A percentile compares a stretch with the other conserved stretches of the same genome.
These are phyloP conservation scores for Salvelinus fontinalis DNA, from an alignment of 2,113 vertebrate species.

Conservation along the genomic window DNA sequence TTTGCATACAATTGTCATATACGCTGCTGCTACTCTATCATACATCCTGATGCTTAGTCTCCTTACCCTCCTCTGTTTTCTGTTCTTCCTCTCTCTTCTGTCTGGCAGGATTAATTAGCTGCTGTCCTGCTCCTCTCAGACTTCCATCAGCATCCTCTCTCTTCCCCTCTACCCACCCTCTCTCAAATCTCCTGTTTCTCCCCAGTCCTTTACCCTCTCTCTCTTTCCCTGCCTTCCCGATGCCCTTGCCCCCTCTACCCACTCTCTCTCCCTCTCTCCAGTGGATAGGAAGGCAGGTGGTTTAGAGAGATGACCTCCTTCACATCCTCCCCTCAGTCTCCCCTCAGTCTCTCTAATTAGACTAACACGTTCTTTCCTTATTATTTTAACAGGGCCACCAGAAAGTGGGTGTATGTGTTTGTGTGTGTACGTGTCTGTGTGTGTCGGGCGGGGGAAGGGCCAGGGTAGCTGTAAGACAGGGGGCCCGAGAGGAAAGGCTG, in stretches of 20 bases:
- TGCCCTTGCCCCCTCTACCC: background rate
- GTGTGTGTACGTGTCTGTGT: background rate
- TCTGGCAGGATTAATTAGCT: conserved; percentile 40
- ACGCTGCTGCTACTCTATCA: no score
- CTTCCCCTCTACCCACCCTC: no score
- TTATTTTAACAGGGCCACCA: conserved; percentile 23
- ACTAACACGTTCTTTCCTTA: conserved; percentile 35
- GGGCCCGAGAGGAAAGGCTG: background rate
- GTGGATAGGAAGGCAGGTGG: conserved; percentile 23
- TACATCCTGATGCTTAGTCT: no score
- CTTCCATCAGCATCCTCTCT: background rate
- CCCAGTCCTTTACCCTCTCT: no score
- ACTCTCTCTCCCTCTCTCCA: conserved; percentile 27
- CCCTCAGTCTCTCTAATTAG: conserved; percentile 26
- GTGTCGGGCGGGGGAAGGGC: background rate
- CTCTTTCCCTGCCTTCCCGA: no score
- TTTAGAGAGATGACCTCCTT: conserved; percentile 32
- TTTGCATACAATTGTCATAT: no score
- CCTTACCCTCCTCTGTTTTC: conserved; percentile 23
- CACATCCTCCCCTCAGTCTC: conserved; percentile 3
- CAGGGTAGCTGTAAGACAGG: background rate
- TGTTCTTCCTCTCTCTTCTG: no score
- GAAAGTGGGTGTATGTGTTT: no score
- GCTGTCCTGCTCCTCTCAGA: conserved; percentile 58
- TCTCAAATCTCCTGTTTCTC: no score